Conservation (phyloP, 2,888 invertebrate genomes). For the Habroteleia sp. region DNA sequence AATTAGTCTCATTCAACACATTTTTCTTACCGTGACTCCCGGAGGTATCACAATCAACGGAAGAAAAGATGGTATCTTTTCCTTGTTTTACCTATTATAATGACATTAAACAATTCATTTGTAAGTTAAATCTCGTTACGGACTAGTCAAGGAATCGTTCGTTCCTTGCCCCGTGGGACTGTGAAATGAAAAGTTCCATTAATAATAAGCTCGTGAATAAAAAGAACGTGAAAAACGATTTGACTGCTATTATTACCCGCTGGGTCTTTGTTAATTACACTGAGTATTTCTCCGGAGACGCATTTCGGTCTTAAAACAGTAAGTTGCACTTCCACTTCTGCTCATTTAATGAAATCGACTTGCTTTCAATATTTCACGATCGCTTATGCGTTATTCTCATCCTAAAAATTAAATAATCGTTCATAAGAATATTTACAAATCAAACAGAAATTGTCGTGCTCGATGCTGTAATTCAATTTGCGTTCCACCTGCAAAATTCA, state of each 20-base stretch:
- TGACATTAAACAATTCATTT: conserved; percentile 63
- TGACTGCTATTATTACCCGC: conserved; percentile 68
- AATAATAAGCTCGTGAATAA: conserved; percentile 57
- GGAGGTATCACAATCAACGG: conserved; percentile 54
- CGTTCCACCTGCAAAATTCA: background rate
- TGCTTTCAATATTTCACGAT: conserved; percentile 49
- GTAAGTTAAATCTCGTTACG: conserved; percentile 59
- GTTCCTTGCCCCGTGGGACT: conserved; percentile 23
- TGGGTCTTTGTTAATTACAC: conserved; percentile 70
- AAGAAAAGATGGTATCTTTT: conserved; percentile 45
- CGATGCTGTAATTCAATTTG: conserved; percentile 26
- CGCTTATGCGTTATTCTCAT: conserved; percentile 34
- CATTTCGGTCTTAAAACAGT: conserved; percentile 31
- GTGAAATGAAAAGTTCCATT: conserved; percentile 60
- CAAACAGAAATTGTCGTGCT: conserved; percentile 11
- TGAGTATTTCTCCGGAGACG: conserved; percentile 66
- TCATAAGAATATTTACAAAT: conserved; percentile 48
- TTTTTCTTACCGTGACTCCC: conserved; percentile 42
- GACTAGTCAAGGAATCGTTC: conserved; percentile 39
- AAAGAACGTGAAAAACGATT: conserved; percentile 40
- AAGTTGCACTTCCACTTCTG: conserved; percentile 34
- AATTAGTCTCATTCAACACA: conserved; percentile 36
- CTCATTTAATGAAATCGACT: conserved; percentile 35
- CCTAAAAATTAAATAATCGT: conserved; percentile 26
- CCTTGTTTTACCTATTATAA: conserved; percentile 58